A percentile compares a stretch with the other conserved stretches of the same genome.
phyloP scores from a whole-genome alignment of 2,888 invertebrate genomes.

The Acanthopleura granulata region DNA sequence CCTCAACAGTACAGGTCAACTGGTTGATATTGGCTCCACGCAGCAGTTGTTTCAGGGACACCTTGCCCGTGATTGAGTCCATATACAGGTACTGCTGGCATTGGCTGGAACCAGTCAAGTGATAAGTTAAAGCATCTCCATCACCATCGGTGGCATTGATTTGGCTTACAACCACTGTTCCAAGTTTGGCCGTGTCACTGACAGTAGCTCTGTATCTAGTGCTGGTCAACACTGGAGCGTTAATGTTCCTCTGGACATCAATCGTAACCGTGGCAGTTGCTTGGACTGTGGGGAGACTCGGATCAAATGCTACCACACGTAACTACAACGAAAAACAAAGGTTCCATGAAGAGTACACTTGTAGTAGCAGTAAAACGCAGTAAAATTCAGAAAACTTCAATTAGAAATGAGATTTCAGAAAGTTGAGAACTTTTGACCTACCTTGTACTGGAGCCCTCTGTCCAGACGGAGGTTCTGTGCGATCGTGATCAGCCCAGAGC shows the following conservation, averaged over 20 bases:
- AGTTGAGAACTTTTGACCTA: constrained; percentile 29
- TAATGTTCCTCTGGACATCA: constrained; percentile 44
- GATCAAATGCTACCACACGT: constrained; percentile 48
- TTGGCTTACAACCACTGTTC: constrained; percentile 6
- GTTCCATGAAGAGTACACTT: not conserved
- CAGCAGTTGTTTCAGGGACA: constrained; percentile 73
- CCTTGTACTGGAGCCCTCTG: constrained; percentile 45
- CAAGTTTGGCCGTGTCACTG: constrained; percentile 7
- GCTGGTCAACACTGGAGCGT: constrained; percentile 23
- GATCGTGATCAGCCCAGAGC: constrained; percentile 48
- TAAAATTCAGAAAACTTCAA: too few species aligned
- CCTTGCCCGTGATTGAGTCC: constrained; percentile 86
- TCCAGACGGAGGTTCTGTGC: constrained; percentile 42
- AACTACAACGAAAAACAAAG: constrained; percentile 38
- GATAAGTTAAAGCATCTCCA: not conserved
- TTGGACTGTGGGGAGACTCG: constrained; percentile 42
- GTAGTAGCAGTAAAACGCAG: too few species aligned
- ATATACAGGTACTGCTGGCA: constrained; percentile 80
- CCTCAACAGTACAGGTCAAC: constrained; percentile 31
- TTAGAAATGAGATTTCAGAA: too few species aligned
- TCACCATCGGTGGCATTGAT: constrained; percentile 32
- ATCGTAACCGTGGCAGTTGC: constrained; percentile 55
- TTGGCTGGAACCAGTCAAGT: not conserved
- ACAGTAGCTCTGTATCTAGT: constrained; percentile 20
- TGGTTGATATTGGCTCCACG: constrained; percentile 21